phyloP scores from a whole-genome alignment of 2,113 vertebrate species.

The Oreochromis niloticus region DNA sequence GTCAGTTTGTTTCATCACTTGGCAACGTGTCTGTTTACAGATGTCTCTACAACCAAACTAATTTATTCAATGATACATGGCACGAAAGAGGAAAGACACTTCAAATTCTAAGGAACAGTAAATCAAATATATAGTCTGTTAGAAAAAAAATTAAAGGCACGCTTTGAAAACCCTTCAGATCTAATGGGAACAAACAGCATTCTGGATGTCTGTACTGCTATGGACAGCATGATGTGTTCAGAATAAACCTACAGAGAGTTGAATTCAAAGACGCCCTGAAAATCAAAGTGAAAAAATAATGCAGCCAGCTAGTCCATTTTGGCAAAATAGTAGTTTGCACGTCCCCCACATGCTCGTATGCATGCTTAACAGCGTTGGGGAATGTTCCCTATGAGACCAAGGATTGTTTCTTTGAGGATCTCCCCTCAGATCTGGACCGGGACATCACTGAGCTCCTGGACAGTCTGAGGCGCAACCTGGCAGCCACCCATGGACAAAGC shows the following conservation, averaged over 20 bases:
- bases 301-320: background rate
- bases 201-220: background rate
- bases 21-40: background rate
- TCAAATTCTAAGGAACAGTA: background rate
- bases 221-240: background rate
- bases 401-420: background rate
- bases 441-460: background rate
- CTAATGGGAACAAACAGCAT: background rate
- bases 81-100: background rate
- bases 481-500: background rate
- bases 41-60: background rate
- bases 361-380: background rate
- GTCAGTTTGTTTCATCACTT: background rate
- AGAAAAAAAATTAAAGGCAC: background rate
- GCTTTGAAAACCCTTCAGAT: background rate
- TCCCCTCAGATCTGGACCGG: background rate
- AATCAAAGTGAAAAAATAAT: background rate
- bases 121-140: background rate
- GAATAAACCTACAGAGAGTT: background rate
- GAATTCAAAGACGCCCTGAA: background rate
- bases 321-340: background rate
- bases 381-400: background rate
- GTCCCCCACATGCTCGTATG: rapidly evolving
- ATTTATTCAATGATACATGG: background rate
- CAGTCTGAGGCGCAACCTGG: background rate